Conservation (phyloP, 2,888 invertebrate species). For the Lasioglossum morio region DNA sequence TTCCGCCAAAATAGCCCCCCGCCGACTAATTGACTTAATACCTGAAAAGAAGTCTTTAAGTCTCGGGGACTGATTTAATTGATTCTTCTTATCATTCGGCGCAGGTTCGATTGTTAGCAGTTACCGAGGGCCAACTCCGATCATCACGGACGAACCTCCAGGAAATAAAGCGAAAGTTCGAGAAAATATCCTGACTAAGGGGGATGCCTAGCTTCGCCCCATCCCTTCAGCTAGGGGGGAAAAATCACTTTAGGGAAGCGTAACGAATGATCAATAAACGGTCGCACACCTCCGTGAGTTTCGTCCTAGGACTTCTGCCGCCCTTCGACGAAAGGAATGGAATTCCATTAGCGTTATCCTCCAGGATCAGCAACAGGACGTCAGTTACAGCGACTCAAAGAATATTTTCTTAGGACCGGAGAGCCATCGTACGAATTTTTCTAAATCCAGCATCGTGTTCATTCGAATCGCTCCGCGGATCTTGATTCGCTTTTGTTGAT, state of each 20-base stretch:
- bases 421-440: constrained; percentile 1
- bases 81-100: constrained; percentile 46
- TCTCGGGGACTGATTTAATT: constrained; percentile 42
- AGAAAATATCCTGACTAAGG: constrained; percentile 21
- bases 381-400: constrained; percentile 62
- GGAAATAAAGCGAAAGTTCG: constrained; percentile 15
- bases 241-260: constrained; percentile 47
- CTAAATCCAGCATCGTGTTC: constrained; percentile 5
- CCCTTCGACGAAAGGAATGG: constrained; percentile 39
- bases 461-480: neutral
- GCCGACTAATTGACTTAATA: constrained; percentile 12
- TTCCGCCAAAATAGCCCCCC: neutral
- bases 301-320: constrained; percentile 25
- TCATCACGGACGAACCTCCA: constrained; percentile 14
- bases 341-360: constrained; percentile 68
- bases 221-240: constrained; percentile 27
- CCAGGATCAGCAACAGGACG: constrained; percentile 51
- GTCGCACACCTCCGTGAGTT: constrained; percentile 35
- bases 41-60: constrained; percentile 30
- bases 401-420: constrained; percentile 57
- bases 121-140: constrained; percentile 7
- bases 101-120: constrained; percentile 33
- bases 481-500: constrained; percentile 28
- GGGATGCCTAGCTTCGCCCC: neutral
- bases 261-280: constrained; percentile 60